Evolutionary conservation across 30 jellyfish, hydroid and myxozoan genomes (phyloP).

Genomic region (Cassiopea xamachana): DNA sequence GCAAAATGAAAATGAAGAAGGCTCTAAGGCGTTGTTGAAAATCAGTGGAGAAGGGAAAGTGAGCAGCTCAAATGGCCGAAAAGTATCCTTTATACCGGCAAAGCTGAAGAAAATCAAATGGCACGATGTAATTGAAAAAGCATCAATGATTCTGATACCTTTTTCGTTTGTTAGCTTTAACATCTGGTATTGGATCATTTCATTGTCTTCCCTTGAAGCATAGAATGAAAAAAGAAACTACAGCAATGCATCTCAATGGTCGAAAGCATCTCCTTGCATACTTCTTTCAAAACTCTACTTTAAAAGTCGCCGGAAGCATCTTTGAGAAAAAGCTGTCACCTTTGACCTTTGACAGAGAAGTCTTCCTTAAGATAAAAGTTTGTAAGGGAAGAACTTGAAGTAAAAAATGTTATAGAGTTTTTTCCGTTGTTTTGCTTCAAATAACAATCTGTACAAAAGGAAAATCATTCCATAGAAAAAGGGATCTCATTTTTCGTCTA

Average conservation of each 20-base stretch:
- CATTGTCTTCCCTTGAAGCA: conserved; percentile 13
- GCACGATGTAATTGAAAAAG: conserved; percentile 22
- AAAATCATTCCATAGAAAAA: too few species aligned
- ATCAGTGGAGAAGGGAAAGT: too few species aligned
- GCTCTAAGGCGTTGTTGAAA: neutral
- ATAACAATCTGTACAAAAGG: too few species aligned
- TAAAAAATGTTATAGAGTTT: too few species aligned
- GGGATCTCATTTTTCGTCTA: too few species aligned
- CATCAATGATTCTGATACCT: conserved; percentile 46
- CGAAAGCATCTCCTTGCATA: neutral
- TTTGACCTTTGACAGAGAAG: too few species aligned
- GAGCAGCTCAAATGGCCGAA: neutral
- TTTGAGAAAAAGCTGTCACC: too few species aligned
- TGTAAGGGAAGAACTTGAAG: too few species aligned
- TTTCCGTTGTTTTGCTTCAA: too few species aligned
- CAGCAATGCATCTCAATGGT: neutral
- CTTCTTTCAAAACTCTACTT: too few species aligned
- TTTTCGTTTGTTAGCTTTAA: conserved; percentile 40
- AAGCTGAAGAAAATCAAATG: neutral
- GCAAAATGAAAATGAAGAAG: neutral
- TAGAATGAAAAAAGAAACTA: neutral
- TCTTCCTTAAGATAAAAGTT: too few species aligned
- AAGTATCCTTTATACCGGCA: neutral
- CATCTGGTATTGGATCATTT: conserved; percentile 57
- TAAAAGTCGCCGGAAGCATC: too few species aligned